Percentiles rank a stretch among this genome's conserved stretches.
phyloP scores from a whole-genome alignment of 1,140 invertebrate genomes.

The Magallana gigas region DNA sequence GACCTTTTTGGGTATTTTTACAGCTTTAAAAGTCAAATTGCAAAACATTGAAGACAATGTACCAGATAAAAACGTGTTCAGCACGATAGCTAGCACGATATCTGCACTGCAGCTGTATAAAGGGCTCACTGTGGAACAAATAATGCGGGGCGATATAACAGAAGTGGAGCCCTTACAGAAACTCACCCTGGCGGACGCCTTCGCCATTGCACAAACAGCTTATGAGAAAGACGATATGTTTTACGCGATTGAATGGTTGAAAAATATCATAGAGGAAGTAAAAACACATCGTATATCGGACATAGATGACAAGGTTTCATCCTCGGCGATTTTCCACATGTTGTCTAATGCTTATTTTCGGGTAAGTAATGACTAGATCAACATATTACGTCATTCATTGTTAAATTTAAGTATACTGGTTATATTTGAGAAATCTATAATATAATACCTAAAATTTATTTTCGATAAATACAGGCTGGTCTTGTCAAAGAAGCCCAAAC shows the following conservation, averaged over 20 bases:
- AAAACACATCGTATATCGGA: conserved; percentile 27
- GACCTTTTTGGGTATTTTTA: neutral
- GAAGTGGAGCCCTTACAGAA: neutral
- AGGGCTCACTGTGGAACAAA: conserved; percentile 12
- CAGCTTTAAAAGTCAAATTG: conserved; percentile 37
- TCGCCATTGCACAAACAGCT: conserved; percentile 6
- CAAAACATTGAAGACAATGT: conserved; percentile 40
- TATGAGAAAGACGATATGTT: conserved; percentile 35
- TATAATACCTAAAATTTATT: too few species aligned
- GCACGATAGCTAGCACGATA: conserved; percentile 17
- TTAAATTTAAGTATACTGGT: too few species aligned
- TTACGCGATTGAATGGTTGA: conserved; percentile 11
- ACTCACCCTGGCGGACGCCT: conserved; percentile 11
- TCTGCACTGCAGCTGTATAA: neutral
- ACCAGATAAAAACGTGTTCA: conserved; percentile 13
- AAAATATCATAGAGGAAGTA: conserved; percentile 13
- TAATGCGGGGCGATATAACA: conserved; percentile 18
- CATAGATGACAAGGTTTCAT: neutral
- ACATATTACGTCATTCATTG: too few species aligned
- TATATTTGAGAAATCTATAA: too few species aligned
- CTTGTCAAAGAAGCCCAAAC: conserved; percentile 16
- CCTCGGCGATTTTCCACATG: neutral
- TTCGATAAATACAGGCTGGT: neutral
- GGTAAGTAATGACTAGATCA: neutral
- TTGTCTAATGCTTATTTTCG: conserved; percentile 8